Conservation (phyloP, 2,113 vertebrate species). For the Perccottus glenii region DNA sequence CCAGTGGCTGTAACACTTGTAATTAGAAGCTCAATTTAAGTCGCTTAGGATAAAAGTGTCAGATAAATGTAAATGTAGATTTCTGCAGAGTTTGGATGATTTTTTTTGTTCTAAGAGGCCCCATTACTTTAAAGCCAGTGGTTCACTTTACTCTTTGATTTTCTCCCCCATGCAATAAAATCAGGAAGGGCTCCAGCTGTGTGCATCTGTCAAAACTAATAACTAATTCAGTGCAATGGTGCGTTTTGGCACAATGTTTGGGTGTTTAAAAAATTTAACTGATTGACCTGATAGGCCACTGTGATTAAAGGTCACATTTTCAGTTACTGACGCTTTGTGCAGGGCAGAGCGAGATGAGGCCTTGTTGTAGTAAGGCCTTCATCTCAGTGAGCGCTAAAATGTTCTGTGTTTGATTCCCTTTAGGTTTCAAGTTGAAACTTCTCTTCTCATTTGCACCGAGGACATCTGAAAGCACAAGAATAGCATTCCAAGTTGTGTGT, state of each 20-base stretch:
- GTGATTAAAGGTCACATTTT: conserved; percentile 59
- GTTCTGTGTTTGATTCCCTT: conserved; percentile 4
- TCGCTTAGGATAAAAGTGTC: no score
- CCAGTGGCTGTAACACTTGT: no score
- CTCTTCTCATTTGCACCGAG: conserved; percentile 34
- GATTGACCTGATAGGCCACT: conserved; percentile 54
- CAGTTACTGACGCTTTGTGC: conserved; percentile 38
- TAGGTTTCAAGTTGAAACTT: conserved; percentile 22
- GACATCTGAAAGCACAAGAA: conserved; percentile 9
- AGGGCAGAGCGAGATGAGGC: conserved; percentile 27
- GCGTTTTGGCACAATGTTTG: conserved; percentile 38
- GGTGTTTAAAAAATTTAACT: conserved; percentile 48
- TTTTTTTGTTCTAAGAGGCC: conserved; percentile 21
- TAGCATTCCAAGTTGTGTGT: conserved; percentile 19
- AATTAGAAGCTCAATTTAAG: no score
- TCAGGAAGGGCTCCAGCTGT: conserved; percentile 40
- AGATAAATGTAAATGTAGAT: no score
- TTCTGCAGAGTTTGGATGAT: neutral
- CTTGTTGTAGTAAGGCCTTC: conserved; percentile 1
- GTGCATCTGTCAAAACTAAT: conserved; percentile 56
- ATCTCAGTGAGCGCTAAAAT: neutral
- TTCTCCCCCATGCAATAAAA: conserved; percentile 20
- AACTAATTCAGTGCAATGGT: conserved; percentile 30
- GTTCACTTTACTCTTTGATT: conserved; percentile 28
- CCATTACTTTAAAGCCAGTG: conserved; percentile 4